Base-by-base conservation (phyloP, 1,140 invertebrate species). In the Leguminivora glycinivorella region DNA sequence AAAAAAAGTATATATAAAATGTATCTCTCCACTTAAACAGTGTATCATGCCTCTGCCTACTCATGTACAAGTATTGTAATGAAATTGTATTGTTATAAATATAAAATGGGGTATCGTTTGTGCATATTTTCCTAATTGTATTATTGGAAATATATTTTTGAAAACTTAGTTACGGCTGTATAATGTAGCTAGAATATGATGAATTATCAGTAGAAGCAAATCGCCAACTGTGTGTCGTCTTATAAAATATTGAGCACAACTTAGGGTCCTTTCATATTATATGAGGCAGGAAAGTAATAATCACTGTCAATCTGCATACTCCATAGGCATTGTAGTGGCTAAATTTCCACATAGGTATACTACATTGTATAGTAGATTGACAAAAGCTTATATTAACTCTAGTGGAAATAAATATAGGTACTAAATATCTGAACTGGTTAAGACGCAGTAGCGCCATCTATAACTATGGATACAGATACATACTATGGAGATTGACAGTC, bases 111-210 rank as follows among this genome's bases (percentile, higher is more conserved):
- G 71, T 83, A 76, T 79, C 58, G 67, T 70, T 70, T 84, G 75
- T 84, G 79, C 71, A 75, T 85, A 82, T 78, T 83, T 77, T 85
- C 77, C 72, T 81, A 74, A 75, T 77, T 78, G 70, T 80, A 77
- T 76, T 80, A 75, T 75, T 76, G 75, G 82, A 71, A 85, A 73
- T 86, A 86, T 88, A 87, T 89, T 89, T 89, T 90, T 89, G 77
- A 87, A 83, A 79, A 70, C 70, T 75, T 77, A 75, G 72, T 71
- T 76, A 72, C 56, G 60, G 71, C 56, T 10, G 22, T 77, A 75
- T 81, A 80, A 76, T 76, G 79, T 87, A 87, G 81, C 76, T 84
- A 85, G 79, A 77, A 69, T 80, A 71, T 84, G 82, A 82, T 75
- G 82, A 79, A 80, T 71, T 31, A 68, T 31, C 31, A 68, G 67